Evolutionary conservation across 1,140 invertebrate genomes (phyloP), one percentile per base, ranked within the genome.

Genomic region (Heliconius nattereri): DNA sequence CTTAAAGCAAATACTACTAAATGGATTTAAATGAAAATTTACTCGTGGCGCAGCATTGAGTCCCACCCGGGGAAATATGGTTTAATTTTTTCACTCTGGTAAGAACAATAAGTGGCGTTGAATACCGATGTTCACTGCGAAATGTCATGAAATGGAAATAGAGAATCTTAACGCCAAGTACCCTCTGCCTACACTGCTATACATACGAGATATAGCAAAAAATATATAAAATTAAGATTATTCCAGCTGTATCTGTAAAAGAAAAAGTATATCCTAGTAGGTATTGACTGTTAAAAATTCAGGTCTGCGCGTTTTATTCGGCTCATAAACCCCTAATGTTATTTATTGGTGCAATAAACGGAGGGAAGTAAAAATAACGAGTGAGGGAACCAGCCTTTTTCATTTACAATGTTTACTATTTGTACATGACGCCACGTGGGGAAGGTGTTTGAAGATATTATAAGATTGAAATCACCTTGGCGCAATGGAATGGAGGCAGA

Each of bases 301-400:
- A 73, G 40, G 29, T 32, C 72, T 45, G 72, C 35, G 35, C 32
- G 71, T 73, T 73, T 73, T 73, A 73, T 49, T 73, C 72, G 72
- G 72, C 23, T 73, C 72, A 73, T 73, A 73, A 73, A 73, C 72
- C 72, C 72, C 40, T 73, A 73, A 73, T 73, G 72, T 73, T 73
- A 73, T 73, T 73, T 73, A 73, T 73, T 49, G 72, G 45, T 37
- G 45, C 72, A 73, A 73, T 73, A 73, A 73, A 49, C 72, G 72
- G n/a, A 40, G 40, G 7, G 37, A 26, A 73, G 72, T 26, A 49
- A 73, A 45, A 73, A 40, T 72, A 72, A 35, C 71, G 71, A 40
- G 71, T 16, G 71, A 40, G 35, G 9, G 71, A 72, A 66, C 60
- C 71, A 11, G 72, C 72, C 37, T 45, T 73, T 73, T 52, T 73